Evolutionary conservation across 2,113 vertebrate species (phyloP), one percentile per base, ranked within the genome.

Genomic region (Paradisaea rubra): DNA sequence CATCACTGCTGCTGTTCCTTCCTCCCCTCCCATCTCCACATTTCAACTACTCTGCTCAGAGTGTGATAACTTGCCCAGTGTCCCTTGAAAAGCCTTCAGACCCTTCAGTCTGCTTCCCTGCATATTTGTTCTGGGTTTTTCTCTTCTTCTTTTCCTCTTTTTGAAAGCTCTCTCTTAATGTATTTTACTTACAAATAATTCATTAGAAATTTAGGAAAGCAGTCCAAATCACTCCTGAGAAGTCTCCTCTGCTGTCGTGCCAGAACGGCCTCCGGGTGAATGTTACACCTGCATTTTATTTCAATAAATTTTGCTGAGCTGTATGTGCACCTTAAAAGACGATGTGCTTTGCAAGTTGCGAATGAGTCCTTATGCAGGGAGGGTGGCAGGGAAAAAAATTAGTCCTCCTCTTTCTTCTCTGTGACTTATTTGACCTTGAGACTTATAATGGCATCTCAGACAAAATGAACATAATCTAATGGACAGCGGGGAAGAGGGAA

Each of bases 381-480:
- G 65, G 93, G 92, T 1, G 10, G 85, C 80, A 94, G 93, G 93
- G 87, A 92, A 93, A 97, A 95, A 97, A 97, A 97, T 96, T 97
- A 97, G 97, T 94, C 93, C 97, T 95, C 87, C 90, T 96, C 91
- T 97, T 97, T 96, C 97, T 97, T 97, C 77, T 90, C 86, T 82
- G 69, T 97, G 98, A 98, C 98, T 98, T 96, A 89, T 97, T 98
- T 98, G 98, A 98, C 98, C 98, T 98, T 98, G 97, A 98, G 97
- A 97, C 98, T 98, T 98, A 97, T 98, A 98, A 98, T 98, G 98
- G 97, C 97, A 98, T 98, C 97, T 98, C 98, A 98, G 97, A 98
- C 97, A 98, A 98, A 98, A 98, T 98, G 97, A 98, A 98, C 98
- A 98, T 98, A 98, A 98, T 98, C 98, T 98, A 98, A 97, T 96